These are phyloP conservation scores for Aradophagus sp. DNA, from an alignment of 1,140 invertebrate species.

Conservation along the genomic window DNA sequence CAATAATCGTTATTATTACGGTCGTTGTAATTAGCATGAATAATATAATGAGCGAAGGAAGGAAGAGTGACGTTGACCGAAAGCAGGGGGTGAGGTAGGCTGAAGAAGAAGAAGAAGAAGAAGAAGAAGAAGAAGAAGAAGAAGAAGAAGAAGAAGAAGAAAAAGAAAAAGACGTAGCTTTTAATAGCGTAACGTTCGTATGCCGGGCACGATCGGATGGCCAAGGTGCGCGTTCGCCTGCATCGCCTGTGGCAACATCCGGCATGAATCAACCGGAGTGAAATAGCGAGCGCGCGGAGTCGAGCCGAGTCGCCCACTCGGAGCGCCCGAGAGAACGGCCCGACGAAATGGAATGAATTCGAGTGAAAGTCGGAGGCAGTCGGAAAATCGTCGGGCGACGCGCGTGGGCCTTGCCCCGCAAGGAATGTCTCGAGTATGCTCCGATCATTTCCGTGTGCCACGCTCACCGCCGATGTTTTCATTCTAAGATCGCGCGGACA, in stretches of 20 bases:
- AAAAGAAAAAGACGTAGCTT: constrained; percentile 38
- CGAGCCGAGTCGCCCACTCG: constrained; percentile 37
- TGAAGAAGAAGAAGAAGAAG: too few relatives aligned
- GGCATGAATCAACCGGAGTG: constrained; percentile 47
- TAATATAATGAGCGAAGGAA: too few relatives aligned
- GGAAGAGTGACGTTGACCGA: too few relatives aligned
- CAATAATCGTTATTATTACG: too few relatives aligned
- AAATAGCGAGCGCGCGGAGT: constrained; percentile 40
- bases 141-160: too few relatives aligned
- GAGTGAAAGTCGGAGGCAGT: constrained; percentile 50
- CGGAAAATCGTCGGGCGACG: constrained; percentile 29
- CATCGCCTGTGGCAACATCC: constrained; percentile 54
- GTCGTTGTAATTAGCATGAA: too few relatives aligned
- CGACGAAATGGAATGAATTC: constrained; percentile 46
- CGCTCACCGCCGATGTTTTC: constrained; percentile 7
- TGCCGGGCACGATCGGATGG: constrained; percentile 50
- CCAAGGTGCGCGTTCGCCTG: constrained; percentile 43
- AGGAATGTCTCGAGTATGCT: constrained; percentile 23
- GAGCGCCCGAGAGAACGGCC: constrained; percentile 25
- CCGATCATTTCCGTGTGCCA: constrained; percentile 9
- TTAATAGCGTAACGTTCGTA: constrained; percentile 49
- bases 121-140: too few relatives aligned
- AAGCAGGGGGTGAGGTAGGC: too few relatives aligned
- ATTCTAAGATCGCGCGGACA: background rate
- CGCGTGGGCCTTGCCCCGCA: constrained; percentile 5